Evolutionary conservation across 2,888 invertebrate genomes (phyloP), one percentile per base, ranked within the genome.

Genomic region (Cephus pulcher): DNA sequence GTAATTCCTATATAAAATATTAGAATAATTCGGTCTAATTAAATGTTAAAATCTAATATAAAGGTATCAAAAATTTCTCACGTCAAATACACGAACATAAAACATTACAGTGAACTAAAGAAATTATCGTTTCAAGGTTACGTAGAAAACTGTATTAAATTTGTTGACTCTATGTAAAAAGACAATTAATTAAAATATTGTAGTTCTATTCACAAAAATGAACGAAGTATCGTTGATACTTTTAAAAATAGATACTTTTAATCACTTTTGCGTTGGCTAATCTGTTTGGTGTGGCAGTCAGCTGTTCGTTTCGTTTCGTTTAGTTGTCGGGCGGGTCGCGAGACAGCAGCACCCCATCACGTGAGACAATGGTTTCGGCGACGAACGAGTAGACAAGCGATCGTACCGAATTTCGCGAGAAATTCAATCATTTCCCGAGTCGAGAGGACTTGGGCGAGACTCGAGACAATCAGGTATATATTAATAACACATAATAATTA

Each of bases 281-380:
- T 56, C 34, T 74, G 74, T 23, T 74, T 73, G 79, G 79, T 74
- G 79, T 73, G 76, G 76, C 76, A 70, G 86, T 88, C 88, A 88
- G 88, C 88, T 88, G 88, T 79, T 81, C 77, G 69, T 76, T 79
- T 56, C 40, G 69, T 74, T 33, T 12, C 77, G 80, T 82, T 85
- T 89, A 89, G 88, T 89, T 89, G 85, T 85, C 85, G 88, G 86
- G 86, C 79, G 87, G 83, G 87, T 88, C 90, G 88, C 80, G 83
- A 88, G 89, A 84, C 85, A 85, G 90, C 90, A 88, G 89, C 87
- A 87, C 87, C 80, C 85, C 85, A 83, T 89, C 90, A 89, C 90
- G 90, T 90, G 89, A 89, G 87, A 69, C 76, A 83, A 89, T 89
- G 89, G 86, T 88, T 82, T 88, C 81, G 83, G 79, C 81, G 82